These are phyloP conservation scores for Temnothorax nylanderi DNA, from an alignment of 1,140 invertebrate species.

Conservation along the genomic window DNA sequence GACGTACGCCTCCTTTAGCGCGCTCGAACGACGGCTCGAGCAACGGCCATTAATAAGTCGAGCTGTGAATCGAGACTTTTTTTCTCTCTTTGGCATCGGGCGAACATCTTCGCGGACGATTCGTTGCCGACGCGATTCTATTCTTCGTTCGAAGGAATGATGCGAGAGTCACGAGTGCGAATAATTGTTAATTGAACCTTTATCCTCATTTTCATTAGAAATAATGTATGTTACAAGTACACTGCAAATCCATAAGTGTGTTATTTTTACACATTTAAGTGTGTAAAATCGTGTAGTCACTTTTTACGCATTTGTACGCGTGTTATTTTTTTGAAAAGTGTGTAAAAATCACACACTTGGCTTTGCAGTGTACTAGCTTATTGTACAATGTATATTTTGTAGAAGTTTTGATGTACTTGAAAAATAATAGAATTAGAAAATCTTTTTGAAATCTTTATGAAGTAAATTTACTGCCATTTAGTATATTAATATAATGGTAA, in stretches of 20 bases:
- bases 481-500: not conserved
- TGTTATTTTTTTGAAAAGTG: too few relatives aligned
- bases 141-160: constrained; percentile 10
- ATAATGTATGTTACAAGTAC: not conserved
- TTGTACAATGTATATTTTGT: not conserved
- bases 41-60: constrained; percentile 70
- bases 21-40: constrained; percentile 58
- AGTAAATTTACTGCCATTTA: not conserved
- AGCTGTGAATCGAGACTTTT: constrained; percentile 54
- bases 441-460: not conserved
- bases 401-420: not conserved
- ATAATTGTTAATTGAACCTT: not conserved
- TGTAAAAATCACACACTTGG: too few relatives aligned
- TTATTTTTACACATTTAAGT: too few relatives aligned
- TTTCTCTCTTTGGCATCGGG: not conserved
- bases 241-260: too few relatives aligned
- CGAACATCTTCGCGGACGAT: constrained; percentile 9
- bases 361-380: too few relatives aligned
- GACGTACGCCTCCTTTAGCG: constrained; percentile 62
- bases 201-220: not conserved
- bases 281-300: too few relatives aligned
- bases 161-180: not conserved
- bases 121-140: constrained; percentile 24
- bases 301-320: too few relatives aligned
- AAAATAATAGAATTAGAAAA: not conserved